Conservation (phyloP, 2,797 vertebrate species). For the Coregonus sp. region DNA sequence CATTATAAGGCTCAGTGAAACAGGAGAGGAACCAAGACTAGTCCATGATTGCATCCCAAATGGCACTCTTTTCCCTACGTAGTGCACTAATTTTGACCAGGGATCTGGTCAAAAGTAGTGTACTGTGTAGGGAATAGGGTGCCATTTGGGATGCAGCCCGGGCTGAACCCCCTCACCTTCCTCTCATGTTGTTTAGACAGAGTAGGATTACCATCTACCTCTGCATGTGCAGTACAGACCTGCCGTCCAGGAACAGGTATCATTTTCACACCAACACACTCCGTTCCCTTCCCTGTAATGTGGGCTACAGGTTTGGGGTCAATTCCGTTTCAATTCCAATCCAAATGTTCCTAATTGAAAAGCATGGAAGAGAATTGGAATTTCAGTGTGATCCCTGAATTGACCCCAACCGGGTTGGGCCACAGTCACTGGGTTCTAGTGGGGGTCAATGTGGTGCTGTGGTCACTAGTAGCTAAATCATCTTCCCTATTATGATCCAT, state of each 20-base stretch:
- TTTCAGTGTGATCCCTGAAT: no score
- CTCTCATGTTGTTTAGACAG: background rate
- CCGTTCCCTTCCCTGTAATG: constrained; percentile 27
- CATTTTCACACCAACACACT: constrained; percentile 55
- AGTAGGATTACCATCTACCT: constrained; percentile 53
- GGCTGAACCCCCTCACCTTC: background rate
- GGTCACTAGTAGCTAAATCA: no score
- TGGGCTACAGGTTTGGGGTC: constrained; percentile 23
- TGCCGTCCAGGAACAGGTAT: constrained; percentile 18
- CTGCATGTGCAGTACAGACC: constrained; percentile 50
- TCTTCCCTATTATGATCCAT: background rate
- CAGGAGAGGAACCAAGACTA: background rate
- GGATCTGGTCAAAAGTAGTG: no score
- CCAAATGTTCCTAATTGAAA: no score
- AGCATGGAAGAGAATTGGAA: no score
- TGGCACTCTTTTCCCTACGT: no score
- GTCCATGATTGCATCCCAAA: no score
- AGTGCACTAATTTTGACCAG: no score
- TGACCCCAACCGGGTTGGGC: no score
- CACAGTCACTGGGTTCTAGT: no score
- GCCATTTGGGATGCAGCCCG: no score
- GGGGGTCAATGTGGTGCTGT: background rate
- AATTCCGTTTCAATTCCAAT: background rate
- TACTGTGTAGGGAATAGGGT: no score
- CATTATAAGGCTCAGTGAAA: background rate